phyloP scores from a whole-genome alignment of 2,113 vertebrate species.

The Hypocryptadius cinnamomeus region DNA sequence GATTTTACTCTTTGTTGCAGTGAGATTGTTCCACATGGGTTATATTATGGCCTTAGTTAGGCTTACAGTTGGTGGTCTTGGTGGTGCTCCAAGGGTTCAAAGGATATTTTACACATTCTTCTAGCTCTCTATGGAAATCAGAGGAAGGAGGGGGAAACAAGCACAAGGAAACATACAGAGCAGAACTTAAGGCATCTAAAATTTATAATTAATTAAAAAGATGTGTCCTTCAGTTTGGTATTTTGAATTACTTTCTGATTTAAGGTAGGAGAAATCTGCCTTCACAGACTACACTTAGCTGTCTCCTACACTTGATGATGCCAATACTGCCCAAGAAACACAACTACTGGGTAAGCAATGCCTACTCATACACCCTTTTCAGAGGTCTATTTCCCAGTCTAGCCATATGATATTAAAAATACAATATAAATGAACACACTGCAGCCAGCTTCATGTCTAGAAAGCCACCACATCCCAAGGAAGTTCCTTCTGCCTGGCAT shows the following conservation, averaged over 20 bases:
- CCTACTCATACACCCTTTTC: not conserved
- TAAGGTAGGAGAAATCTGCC: not conserved
- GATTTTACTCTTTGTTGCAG: not conserved
- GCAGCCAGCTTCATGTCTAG: not conserved
- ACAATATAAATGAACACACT: not conserved
- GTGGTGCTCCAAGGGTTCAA: not conserved
- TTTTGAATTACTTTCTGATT: not conserved
- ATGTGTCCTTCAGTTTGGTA: not conserved
- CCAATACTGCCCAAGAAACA: not conserved
- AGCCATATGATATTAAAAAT: not conserved
- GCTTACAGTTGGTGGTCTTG: not conserved
- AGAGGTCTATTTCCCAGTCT: not conserved
- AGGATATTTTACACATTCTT: not conserved
- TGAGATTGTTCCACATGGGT: not conserved
- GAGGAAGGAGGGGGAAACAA: not conserved
- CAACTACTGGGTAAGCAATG: not conserved
- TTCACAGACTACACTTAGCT: not conserved
- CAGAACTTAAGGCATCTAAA: not conserved
- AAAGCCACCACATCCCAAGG: not conserved
- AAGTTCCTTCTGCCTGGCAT: not conserved
- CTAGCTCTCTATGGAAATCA: not conserved
- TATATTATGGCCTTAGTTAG: not conserved
- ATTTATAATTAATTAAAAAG: not conserved
- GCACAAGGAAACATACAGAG: not conserved
- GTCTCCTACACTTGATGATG: not conserved